phyloP scores from a whole-genome alignment of 2,888 invertebrate species.

The Athrips mouffetella region DNA sequence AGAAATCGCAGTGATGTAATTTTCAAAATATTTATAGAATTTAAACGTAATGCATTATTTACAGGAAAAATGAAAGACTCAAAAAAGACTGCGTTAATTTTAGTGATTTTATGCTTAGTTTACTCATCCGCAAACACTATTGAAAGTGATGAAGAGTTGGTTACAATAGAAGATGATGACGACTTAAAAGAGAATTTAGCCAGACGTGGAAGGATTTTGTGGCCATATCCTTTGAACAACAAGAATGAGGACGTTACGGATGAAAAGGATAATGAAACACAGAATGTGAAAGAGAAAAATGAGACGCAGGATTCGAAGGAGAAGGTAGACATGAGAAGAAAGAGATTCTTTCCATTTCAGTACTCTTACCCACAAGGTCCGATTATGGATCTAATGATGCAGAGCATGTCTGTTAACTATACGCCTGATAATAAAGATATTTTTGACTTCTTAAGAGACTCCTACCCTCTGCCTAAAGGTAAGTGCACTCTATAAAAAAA shows the following conservation, averaged over 20 bases:
- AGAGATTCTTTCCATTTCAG: conserved; percentile 36
- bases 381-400: conserved; percentile 61
- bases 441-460: conserved; percentile 63
- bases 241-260: conserved; percentile 12
- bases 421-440: conserved; percentile 53
- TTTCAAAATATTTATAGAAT: not conserved
- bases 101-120: conserved; percentile 28
- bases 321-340: conserved; percentile 28
- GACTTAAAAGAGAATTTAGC: conserved; percentile 23
- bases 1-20: too few relatives aligned
- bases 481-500: conserved; percentile 22
- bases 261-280: conserved; percentile 5
- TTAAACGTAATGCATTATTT: not conserved
- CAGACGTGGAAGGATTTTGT: conserved; percentile 46
- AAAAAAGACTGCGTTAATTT: conserved; percentile 27
- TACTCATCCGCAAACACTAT: conserved; percentile 28
- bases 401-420: conserved; percentile 48
- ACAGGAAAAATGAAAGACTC: conserved; percentile 40
- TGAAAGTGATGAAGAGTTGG: conserved; percentile 39
- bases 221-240: conserved; percentile 43
- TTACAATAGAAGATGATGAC: conserved; percentile 38
- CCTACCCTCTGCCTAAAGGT: conserved; percentile 68
- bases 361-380: conserved; percentile 59
- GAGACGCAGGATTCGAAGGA: conserved; percentile 20
- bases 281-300: conserved; percentile 21